These are phyloP conservation scores for Bombus affinis DNA, from an alignment of 1,140 invertebrate species.

Conservation along the genomic window DNA sequence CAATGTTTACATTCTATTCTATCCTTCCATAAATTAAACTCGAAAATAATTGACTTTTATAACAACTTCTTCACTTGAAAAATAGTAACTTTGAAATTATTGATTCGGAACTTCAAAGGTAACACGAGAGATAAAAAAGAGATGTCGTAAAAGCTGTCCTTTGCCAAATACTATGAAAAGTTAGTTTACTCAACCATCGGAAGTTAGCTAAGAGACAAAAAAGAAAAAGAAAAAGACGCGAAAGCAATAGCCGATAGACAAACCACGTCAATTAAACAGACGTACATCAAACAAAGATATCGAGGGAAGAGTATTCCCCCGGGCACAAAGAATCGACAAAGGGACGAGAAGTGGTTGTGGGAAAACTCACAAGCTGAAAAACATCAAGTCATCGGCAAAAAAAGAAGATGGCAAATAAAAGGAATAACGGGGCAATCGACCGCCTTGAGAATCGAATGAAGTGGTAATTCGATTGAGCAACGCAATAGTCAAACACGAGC, in stretches of 20 bases:
- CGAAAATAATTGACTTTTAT: neutral
- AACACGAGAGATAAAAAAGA: neutral
- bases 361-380: neutral
- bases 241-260: neutral
- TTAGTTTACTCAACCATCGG: neutral
- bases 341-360: too few species aligned
- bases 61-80: too few species aligned
- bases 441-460: neutral
- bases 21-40: too few species aligned
- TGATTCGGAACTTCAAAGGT: too few species aligned
- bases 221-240: neutral
- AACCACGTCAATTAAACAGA: conserved; percentile 1
- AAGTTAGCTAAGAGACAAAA: neutral
- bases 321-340: neutral
- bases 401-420: neutral
- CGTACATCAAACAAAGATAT: conserved; percentile 8
- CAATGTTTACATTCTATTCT: too few species aligned
- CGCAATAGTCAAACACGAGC: conserved; percentile 8
- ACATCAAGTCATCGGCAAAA: neutral
- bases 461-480: conserved; percentile 25
- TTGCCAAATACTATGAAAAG: neutral
- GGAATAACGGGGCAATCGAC: neutral
- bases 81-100: neutral
- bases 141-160: neutral
- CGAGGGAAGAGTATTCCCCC: too few species aligned